A percentile compares a stretch with the other conserved stretches of the same genome.
phyloP scores from a whole-genome alignment of 2,113 vertebrate species.

The Apteryx owenii region DNA sequence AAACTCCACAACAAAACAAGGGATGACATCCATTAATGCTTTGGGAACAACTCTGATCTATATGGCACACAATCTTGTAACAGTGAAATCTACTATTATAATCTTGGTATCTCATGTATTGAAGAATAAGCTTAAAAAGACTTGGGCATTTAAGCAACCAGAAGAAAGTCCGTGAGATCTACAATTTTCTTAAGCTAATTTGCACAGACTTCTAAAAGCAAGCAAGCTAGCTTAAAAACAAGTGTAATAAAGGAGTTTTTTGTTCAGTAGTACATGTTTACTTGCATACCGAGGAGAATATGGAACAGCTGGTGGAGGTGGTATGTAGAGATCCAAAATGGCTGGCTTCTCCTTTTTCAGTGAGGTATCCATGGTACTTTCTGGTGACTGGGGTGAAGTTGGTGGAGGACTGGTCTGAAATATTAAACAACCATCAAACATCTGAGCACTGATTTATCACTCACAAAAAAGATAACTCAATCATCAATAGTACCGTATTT shows the following conservation, averaged over 20 bases:
- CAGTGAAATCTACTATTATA: neutral
- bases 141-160: neutral
- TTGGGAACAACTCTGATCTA: neutral
- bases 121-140: neutral
- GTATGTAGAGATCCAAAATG: constrained; percentile 90
- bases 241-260: neutral
- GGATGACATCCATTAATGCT: rapidly evolving
- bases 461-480: neutral
- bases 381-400: constrained; percentile 73
- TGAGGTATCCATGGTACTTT: constrained; percentile 76
- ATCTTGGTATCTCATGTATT: neutral
- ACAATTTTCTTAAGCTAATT: neutral
- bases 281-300: constrained; percentile 86
- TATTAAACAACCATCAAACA: neutral
- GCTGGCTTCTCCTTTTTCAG: constrained; percentile 86
- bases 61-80: neutral
- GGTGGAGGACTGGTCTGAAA: constrained; percentile 80
- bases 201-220: neutral
- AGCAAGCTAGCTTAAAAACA: neutral
- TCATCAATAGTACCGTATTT: neutral
- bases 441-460: neutral
- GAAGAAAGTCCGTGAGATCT: neutral
- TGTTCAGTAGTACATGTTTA: neutral
- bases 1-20: neutral
- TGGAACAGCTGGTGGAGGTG: constrained; percentile 88